Evolutionary conservation across 2,888 invertebrate genomes (phyloP).

Genomic region (Trypoxylon attenuatum): DNA sequence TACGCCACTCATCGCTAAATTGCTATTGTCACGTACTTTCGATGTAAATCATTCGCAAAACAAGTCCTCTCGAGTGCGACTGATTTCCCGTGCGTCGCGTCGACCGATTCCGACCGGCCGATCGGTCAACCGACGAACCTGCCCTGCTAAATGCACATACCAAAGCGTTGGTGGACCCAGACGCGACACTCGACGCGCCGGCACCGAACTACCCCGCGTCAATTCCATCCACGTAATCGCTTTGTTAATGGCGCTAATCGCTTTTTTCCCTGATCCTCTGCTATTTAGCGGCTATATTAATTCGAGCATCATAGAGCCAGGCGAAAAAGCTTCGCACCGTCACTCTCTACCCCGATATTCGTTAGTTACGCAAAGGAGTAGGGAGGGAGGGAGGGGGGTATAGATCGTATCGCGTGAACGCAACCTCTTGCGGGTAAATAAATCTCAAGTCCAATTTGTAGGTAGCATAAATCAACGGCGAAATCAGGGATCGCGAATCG

Average conservation of each 20-base stretch:
- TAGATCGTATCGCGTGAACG: slow-evolving; percentile 19
- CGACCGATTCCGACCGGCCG: background rate
- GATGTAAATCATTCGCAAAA: slow-evolving; percentile 39
- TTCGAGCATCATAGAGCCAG: background rate
- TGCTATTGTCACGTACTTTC: slow-evolving; percentile 34
- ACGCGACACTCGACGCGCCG: too few relatives aligned
- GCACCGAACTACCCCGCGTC: background rate
- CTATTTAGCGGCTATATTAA: background rate
- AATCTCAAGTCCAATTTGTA: slow-evolving; percentile 49
- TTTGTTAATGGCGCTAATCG: slow-evolving; percentile 23
- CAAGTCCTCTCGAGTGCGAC: slow-evolving; percentile 16
- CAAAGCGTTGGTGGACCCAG: too few relatives aligned
- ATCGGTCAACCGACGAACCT: too few relatives aligned
- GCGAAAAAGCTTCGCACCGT: background rate
- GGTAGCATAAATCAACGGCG: slow-evolving; percentile 64
- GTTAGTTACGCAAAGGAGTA: background rate
- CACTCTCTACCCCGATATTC: background rate
- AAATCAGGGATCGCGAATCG: too few relatives aligned
- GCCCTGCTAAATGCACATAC: too few relatives aligned
- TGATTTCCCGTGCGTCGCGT: slow-evolving; percentile 6
- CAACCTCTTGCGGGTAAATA: slow-evolving; percentile 39
- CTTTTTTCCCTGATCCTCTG: slow-evolving; percentile 6
- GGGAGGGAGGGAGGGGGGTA: background rate
- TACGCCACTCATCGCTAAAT: slow-evolving; percentile 34
- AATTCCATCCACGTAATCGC: slow-evolving; percentile 34